Conservation (phyloP, 2,113 vertebrate genomes). For the Elephantulus edwardii region DNA sequence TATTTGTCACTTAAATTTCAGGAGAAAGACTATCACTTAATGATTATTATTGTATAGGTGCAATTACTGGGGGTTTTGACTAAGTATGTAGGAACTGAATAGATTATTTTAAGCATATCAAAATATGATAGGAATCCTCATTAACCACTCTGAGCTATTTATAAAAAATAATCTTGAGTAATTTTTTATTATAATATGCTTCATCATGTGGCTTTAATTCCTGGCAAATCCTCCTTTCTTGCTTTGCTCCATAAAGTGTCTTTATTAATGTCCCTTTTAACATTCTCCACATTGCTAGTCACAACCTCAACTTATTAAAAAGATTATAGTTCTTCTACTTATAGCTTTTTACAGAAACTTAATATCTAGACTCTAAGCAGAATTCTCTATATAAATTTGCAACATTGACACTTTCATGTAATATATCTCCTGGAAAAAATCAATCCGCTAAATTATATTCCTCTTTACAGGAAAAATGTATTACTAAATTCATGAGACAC, state of each 20-base stretch:
- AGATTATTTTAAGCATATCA: constrained; percentile 24
- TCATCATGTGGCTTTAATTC: constrained; percentile 50
- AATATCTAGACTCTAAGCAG: constrained; percentile 46
- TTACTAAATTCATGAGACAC: constrained; percentile 32
- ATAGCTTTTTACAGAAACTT: constrained; percentile 49
- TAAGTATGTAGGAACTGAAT: too few relatives aligned
- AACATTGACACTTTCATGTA: constrained; percentile 43
- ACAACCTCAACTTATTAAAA: constrained; percentile 16
- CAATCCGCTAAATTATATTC: constrained; percentile 32
- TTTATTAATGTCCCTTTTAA: constrained; percentile 51
- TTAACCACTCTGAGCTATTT: constrained; percentile 22
- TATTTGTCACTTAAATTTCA: too few relatives aligned
- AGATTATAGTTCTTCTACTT: constrained; percentile 20
- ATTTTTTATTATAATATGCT: constrained; percentile 40
- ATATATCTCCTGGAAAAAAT: constrained; percentile 9
- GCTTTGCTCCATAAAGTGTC: constrained; percentile 39
- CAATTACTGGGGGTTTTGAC: too few relatives aligned
- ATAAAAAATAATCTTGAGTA: constrained; percentile 39
- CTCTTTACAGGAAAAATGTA: constrained; percentile 57
- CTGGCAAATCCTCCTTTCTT: constrained; percentile 51
- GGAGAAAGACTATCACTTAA: too few relatives aligned
- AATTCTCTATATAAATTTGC: constrained; percentile 34
- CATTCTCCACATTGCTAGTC: neutral
- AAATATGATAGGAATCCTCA: constrained; percentile 19
- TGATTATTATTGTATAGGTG: too few relatives aligned